Base-by-base conservation (phyloP, 2,797 vertebrate genomes). In the Acridotheres tristis region DNA sequence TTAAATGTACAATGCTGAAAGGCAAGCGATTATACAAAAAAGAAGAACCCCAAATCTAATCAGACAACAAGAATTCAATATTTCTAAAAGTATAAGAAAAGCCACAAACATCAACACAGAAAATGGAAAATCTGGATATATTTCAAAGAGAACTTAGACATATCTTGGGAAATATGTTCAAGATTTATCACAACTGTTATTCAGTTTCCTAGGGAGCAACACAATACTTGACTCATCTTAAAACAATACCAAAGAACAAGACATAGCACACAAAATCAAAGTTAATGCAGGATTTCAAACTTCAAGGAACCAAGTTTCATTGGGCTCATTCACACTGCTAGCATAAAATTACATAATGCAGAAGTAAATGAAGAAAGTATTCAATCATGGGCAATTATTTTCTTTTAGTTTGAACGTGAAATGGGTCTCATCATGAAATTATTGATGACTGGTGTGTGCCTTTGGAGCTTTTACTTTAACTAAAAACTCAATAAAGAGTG, bases 181-280 rank as follows among this genome's bases (percentile, higher is more conserved):
- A 89, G 62, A 62, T 73, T 87, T 85, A 75, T 92, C 85, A 89
- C 71, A 93, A 67, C 89, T 93, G 72, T 74, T 93, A 82, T 48
- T 94, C 78, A 89, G 75, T 92, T 94, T 96, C 73, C 89, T 78
- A 91, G 88, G 95, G 86, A 92, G 87, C 93, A 96, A 90, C 88
- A 71, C 63, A 89, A 84, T 74, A 45, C 93, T 95, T 94, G 15
- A 92, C 58, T 51, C 55, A 78, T 42, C 89, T 94, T 86, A 91
- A 94, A 93, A 89, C 69, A 92, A 68, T 73, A 96, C 71, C 47
- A 73, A 82, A 93, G 72, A 92, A 73, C 36, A 82, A 79, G 50
- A 75, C 22, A 30, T 27, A 88, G 74, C 48, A 78, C 13, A 65
- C 4, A 67, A 65, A 54, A 69, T 29, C 22, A 5, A 87, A 92